phyloP scores from a whole-genome alignment of 2,113 vertebrate species.

The Oriolus oriolus region DNA sequence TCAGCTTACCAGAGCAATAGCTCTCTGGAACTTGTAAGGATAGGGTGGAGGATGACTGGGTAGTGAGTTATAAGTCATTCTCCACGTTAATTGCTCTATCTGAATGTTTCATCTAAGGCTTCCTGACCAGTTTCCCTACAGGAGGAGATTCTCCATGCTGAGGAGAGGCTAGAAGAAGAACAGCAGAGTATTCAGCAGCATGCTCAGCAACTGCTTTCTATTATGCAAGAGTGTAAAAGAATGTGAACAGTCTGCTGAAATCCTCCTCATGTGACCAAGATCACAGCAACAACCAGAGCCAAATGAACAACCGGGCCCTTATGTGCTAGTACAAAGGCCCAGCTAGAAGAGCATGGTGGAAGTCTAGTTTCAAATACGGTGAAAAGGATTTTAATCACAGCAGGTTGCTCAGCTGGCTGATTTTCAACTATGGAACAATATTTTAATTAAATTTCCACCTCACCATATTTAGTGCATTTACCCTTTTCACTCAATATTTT shows the following conservation, averaged over 20 bases:
- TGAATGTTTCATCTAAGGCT: background rate
- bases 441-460: conserved; percentile 2
- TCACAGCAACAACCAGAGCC: background rate
- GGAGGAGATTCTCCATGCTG: conserved; percentile 70
- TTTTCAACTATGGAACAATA: background rate
- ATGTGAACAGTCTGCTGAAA: conserved; percentile 67
- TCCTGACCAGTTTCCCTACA: background rate
- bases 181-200: conserved; percentile 73
- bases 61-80: background rate
- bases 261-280: conserved; percentile 19
- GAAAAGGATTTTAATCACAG: background rate
- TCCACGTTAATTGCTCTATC: background rate
- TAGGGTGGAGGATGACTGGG: background rate
- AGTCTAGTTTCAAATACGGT: background rate
- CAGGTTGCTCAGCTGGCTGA: background rate
- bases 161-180: conserved; percentile 72
- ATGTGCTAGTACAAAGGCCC: background rate
- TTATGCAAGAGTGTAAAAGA: conserved; percentile 86
- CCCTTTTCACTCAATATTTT: background rate
- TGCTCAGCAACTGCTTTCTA: conserved; percentile 77
- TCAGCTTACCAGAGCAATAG: background rate
- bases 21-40: background rate
- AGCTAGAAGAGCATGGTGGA: background rate
- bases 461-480: background rate
- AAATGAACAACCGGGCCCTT: background rate